Conservation (phyloP, 92 coral and sea anemone genomes). For the Siderastrea radians region DNA sequence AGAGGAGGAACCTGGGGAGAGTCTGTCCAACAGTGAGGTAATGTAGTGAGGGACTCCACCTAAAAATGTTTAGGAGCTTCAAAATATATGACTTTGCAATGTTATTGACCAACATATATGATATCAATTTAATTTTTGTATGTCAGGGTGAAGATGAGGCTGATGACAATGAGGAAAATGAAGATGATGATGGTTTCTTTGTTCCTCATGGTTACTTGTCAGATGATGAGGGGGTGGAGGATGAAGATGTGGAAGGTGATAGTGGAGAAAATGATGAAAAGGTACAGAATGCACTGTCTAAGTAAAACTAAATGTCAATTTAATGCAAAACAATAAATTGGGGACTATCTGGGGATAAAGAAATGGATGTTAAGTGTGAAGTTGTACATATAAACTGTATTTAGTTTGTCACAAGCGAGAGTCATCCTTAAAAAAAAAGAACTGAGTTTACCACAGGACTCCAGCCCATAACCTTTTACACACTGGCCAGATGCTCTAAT, state of each 20-base stretch:
- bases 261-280: slow-evolving; percentile 47
- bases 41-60: neutral
- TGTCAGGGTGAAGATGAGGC: slow-evolving; percentile 92
- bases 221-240: slow-evolving; percentile 95
- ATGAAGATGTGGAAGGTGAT: slow-evolving; percentile 71
- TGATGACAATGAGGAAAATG: slow-evolving; percentile 78
- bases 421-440: neutral
- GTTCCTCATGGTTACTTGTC: slow-evolving; percentile 99
- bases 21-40: slow-evolving; percentile 95
- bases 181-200: slow-evolving; percentile 95
- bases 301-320: neutral
- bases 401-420: too few relatives aligned
- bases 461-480: too few relatives aligned
- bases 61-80: too few relatives aligned
- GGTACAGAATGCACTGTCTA: slow-evolving; percentile 1
- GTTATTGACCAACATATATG: too few relatives aligned
- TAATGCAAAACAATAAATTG: neutral
- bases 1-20: slow-evolving; percentile 99
- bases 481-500: too few relatives aligned
- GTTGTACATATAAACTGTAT: too few relatives aligned
- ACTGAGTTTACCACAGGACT: neutral
- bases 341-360: too few relatives aligned
- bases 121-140: neutral
- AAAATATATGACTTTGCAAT: too few relatives aligned
- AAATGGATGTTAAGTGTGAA: too few relatives aligned